Base-by-base conservation (phyloP, 2,113 vertebrate genomes). In the Psephotus haematonotus region DNA sequence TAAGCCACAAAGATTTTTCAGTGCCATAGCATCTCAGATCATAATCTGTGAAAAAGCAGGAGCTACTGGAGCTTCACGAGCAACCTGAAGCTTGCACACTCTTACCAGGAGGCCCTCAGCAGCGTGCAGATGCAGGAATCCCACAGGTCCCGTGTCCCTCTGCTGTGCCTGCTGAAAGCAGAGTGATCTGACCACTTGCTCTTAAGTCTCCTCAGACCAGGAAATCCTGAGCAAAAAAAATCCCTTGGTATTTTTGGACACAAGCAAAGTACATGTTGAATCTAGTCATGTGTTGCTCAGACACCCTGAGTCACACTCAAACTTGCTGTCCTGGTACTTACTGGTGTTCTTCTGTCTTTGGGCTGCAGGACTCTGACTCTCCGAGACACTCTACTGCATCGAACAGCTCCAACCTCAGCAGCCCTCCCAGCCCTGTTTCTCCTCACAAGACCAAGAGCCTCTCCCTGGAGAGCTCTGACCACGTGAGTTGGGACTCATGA, bases 321-420 rank as follows among this genome's bases (percentile, higher is more conserved):
- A 60, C 24, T 75, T 57, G 24, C 23, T 57, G 0, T 62, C 20
- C 29, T 62, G 5, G 63, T n/a, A 29, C 76, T 90, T 41, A 97
- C 74, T 87, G 55, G 4, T 87, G 16, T 15, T 74, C 5, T 82
- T 91, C 53, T 86, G 37, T 94, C 78, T 95, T 83, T 95, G 95
- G 55, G 64, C 95, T 96, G 18, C 98, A 99, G 99, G 99, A 99
- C 97, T 99, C 99, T 1, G 99, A 99, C 93, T 99, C 99, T 50
- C 99, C 99, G 0, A 98, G 99, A 85, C 99, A 99, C 97, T 99
- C 99, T 64, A 99, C 99, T 2, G 99, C 99, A 78, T 99, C 99
- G 12, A 99, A 99, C 98, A 99, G 99, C 97, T 99, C 99, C 96
- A 99, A 99, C 98, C 99, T 99, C 98, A 99, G 99, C 98, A 99